These are phyloP conservation scores for Palythoa caribaeorum DNA, from an alignment of 92 coral and sea anemone species.

Conservation along the genomic window DNA sequence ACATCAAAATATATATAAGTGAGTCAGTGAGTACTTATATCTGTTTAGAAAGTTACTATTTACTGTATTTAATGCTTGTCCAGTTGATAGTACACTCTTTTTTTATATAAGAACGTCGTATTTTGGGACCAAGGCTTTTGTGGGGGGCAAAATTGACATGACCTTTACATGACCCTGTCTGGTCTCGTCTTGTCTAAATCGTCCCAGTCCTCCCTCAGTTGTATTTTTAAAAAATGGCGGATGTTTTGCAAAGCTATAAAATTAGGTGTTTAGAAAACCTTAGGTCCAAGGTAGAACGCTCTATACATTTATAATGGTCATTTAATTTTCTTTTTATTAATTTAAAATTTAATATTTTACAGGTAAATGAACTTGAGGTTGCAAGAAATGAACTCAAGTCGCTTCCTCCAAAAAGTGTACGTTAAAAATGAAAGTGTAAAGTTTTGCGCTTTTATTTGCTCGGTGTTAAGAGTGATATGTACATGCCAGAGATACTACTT, in stretches of 20 bases:
- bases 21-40: no score
- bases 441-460: not conserved
- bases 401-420: slow-evolving; percentile 11
- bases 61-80: no score
- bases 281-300: not conserved
- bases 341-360: not conserved
- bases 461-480: not conserved
- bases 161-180: no score
- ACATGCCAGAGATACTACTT: not conserved
- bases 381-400: slow-evolving; percentile 26
- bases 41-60: no score
- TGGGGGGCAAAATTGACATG: no score
- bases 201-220: not conserved
- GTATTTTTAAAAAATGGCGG: not conserved
- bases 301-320: not conserved
- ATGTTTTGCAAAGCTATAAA: not conserved
- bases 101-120: no score
- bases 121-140: no score
- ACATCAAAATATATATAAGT: no score
- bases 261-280: not conserved
- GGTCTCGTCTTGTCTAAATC: no score
- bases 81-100: no score
- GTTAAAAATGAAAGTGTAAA: not conserved
- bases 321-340: not conserved
- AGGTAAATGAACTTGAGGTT: slow-evolving; percentile 39